Evolutionary conservation across 2,797 vertebrate genomes (phyloP).

Genomic region (Gymnothorax javanicus): DNA sequence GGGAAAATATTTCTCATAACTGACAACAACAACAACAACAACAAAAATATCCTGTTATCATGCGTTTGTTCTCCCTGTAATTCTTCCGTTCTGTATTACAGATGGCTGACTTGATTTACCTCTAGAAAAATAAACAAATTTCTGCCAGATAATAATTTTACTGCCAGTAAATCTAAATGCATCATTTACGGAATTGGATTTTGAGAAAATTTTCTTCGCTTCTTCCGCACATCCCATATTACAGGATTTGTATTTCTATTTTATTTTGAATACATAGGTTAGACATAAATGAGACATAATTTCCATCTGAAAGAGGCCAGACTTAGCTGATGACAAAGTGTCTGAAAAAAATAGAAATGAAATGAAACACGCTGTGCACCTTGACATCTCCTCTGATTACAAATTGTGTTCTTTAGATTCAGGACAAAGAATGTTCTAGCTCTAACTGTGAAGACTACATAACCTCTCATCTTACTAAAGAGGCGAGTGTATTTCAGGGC

Average conservation of each 20-base stretch:
- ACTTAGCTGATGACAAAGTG: neutral
- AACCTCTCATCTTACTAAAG: neutral
- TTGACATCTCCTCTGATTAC: conserved; percentile 2
- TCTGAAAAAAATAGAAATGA: neutral
- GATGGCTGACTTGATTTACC: conserved; percentile 10
- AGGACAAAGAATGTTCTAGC: neutral
- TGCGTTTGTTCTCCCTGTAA: neutral
- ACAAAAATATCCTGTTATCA: conserved; percentile 1
- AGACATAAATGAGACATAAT: neutral
- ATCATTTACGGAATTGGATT: neutral
- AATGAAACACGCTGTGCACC: conserved; percentile 4
- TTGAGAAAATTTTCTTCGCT: neutral
- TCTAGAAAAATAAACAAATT: conserved; percentile 12
- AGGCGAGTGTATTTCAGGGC: neutral
- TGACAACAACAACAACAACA: neutral
- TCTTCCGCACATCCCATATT: neutral
- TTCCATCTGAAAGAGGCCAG: too few species aligned
- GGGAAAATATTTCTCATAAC: conserved; percentile 17
- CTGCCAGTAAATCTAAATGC: neutral
- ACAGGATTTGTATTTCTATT: neutral
- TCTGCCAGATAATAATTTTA: neutral
- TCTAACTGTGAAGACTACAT: neutral
- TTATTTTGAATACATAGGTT: neutral
- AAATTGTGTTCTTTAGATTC: conserved; percentile 13
- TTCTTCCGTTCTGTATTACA: neutral